A percentile compares a stretch with the other conserved stretches of the same genome.
phyloP scores from a whole-genome alignment of 1,140 invertebrate genomes.

The Littorina saxatilis region DNA sequence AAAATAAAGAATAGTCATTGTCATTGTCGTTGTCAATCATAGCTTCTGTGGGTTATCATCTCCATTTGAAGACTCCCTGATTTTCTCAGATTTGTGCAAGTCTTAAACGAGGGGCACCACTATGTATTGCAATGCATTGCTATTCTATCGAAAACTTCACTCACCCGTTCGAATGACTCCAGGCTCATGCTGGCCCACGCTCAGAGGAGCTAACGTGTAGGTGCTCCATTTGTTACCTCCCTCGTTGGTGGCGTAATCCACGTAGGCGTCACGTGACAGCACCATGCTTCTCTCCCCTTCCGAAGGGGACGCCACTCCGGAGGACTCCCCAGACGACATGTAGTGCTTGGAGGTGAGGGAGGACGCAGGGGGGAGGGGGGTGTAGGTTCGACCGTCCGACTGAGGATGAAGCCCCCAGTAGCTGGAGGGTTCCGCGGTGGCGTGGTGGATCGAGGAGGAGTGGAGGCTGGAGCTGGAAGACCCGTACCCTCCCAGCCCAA shows the following conservation, averaged over 20 bases:
- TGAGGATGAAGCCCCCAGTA: conserved; percentile 20
- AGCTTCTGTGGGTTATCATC: no score
- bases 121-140: no score
- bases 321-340: conserved; percentile 6
- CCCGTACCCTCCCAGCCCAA: conserved; percentile 25
- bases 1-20: no score
- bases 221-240: conserved; percentile 16
- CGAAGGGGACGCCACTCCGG: background rate
- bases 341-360: conserved; percentile 33
- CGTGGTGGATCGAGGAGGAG: background rate
- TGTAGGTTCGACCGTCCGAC: background rate
- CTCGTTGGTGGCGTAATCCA: conserved; percentile 29
- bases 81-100: no score
- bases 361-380: conserved; percentile 30
- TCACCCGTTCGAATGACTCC: background rate
- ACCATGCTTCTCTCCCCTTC: conserved; percentile 13
- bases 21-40: no score
- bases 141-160: no score
- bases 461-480: background rate
- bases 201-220: background rate
- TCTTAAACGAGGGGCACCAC: no score
- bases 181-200: background rate
- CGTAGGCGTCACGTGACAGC: conserved; percentile 13
- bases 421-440: background rate
- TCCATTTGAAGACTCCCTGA: no score